Conservation (phyloP, 2,888 invertebrate species). For the Nyleta sp. region DNA sequence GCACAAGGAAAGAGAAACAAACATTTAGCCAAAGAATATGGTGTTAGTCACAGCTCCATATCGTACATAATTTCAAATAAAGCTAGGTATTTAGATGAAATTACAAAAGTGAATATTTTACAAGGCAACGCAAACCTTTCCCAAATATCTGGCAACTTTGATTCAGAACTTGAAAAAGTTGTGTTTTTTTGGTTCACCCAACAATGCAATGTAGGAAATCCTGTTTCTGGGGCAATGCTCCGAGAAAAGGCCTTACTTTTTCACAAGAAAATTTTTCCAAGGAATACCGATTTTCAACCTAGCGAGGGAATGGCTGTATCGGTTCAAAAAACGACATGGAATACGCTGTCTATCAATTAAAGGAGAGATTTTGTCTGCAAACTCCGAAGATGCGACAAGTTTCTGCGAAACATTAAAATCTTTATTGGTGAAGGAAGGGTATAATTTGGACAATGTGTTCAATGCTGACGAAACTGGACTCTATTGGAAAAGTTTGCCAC, state of each 20-base stretch:
- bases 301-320: conserved; percentile 54
- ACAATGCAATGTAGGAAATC: background rate
- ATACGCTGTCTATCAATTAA: conserved; percentile 40
- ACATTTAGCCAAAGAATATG: conserved; percentile 2
- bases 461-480: conserved; percentile 69
- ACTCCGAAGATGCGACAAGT: conserved; percentile 40
- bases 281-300: conserved; percentile 2
- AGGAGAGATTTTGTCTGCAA: conserved; percentile 58
- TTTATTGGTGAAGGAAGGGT: conserved; percentile 25
- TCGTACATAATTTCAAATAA: conserved; percentile 4
- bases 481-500: conserved; percentile 65
- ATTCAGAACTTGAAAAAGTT: conserved; percentile 6
- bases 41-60: background rate
- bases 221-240: background rate
- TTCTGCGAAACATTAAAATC: conserved; percentile 34
- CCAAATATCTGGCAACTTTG: background rate
- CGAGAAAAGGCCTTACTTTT: background rate
- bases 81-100: background rate
- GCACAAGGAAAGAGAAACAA: conserved; percentile 8
- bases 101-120: background rate
- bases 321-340: conserved; percentile 50
- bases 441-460: conserved; percentile 58
- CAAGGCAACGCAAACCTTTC: background rate
- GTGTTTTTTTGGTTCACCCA: conserved; percentile 4
- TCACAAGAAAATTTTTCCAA: background rate